A percentile compares a stretch with the other conserved stretches of the same genome.
Conservation (phyloP, 35 echinoderm and acorn worm species). For the Ptychodera flava region DNA sequence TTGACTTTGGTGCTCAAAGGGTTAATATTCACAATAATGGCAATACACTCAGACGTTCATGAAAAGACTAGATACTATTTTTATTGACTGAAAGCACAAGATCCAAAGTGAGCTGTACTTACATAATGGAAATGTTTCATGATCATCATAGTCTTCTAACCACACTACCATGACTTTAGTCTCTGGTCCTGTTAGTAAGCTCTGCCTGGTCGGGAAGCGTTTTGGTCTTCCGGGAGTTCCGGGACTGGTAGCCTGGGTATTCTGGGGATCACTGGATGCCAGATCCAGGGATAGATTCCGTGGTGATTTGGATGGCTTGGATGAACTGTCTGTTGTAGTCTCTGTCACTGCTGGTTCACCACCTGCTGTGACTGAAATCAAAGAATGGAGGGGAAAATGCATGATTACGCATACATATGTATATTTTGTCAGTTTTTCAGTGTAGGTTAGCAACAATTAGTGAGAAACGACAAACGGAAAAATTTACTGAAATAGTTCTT, state of each 20-base stretch:
- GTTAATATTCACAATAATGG: no score
- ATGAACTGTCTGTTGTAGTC: constrained; percentile 13
- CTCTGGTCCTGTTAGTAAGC: constrained; percentile 49
- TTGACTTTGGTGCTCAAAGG: no score
- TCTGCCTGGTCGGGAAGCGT: constrained; percentile 65
- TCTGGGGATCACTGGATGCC: constrained; percentile 4
- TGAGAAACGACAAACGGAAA: no score
- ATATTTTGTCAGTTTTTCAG: no score
- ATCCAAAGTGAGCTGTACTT: no score
- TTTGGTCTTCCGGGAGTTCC: constrained; percentile 6
- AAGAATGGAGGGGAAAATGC: no score
- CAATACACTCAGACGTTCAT: no score
- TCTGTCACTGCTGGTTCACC: constrained; percentile 35
- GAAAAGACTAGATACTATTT: no score
- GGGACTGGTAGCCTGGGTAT: neutral
- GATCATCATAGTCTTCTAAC: constrained; percentile 96
- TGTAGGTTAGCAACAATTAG: no score
- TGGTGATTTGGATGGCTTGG: constrained; percentile 16
- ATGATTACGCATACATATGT: no score
- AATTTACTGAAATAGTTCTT: no score
- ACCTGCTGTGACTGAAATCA: neutral
- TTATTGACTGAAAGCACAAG: no score
- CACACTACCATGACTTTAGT: constrained; percentile 88
- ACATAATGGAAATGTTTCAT: constrained; percentile 76
- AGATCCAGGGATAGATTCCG: constrained; percentile 26